Evolutionary conservation across 2,113 vertebrate species (phyloP), one percentile per base, ranked within the genome.

Genomic region (Trichomycterus rosablanca): DNA sequence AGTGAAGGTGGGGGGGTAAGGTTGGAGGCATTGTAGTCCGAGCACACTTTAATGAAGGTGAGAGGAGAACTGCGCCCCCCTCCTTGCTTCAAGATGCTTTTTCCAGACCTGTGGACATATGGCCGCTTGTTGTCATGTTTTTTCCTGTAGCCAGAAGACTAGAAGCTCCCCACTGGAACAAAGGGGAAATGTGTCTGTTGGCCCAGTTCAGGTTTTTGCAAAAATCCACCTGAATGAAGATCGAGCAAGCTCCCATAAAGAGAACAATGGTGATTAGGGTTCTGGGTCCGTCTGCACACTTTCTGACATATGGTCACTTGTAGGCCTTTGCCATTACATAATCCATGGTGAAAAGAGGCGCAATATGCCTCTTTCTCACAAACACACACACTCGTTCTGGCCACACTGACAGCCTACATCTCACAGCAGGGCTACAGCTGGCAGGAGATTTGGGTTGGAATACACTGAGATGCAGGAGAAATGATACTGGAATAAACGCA

Each of bases 241-340:
- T 14, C 43, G 40, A 58, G 59, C n/a, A 18, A n/a, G 46, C 54
- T 16, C 26, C 58, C 44, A 19, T 16, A 35, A 52, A 52, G 59
- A 48, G 58, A 39, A 46, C 67, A 58, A 69, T 63, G 45, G 46
- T 69, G 53, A 63, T 63, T 63, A 57, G 28, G 28, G 48, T 58
- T 63, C 37, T 63, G 39, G 30, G 67, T 62, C 44, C 22, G 23
- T 53, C 67, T 69, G 60, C 56, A 53, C 46, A 46, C 67, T 64
- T 64, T 37, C 63, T 63, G 69, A 71, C 69, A 71, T 71, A 71
- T 71, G 69, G 69, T 71, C 58, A 62, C 69, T 71, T 66, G 58
- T 58, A 71, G 58, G 69, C 51, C 63, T 67, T 66, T 62, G 63
- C 63, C 63, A 71, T 71, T 71, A 67, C 63, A 71, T 71, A 71